Base-by-base conservation (phyloP, 2,797 vertebrate genomes). In the Sandelia bainsii region DNA sequence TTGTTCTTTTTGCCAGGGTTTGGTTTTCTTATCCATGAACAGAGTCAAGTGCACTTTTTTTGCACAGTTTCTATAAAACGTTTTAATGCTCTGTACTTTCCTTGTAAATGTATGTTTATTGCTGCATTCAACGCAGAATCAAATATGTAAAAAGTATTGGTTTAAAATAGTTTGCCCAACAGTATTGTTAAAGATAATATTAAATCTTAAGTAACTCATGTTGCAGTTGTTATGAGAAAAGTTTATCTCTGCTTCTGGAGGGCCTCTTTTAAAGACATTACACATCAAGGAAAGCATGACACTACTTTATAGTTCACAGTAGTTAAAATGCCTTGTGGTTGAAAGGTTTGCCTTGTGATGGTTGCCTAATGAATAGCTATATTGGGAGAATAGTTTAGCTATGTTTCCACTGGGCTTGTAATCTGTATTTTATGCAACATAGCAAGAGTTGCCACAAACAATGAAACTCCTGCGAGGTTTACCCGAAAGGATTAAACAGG, bases 91-190 rank as follows among this genome's bases (percentile, higher is more conserved):
- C 67, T 34, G 39, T 77, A 76, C 79, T 29, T 65, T 72, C 22
- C 75, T 80, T 75, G 63, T 87, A 81, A 87, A 88, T 56, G 6
- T 50, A 46, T 46, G 65, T 84, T 76, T 84, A 81, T 69, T 60
- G 44, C 57, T 20, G 44, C 42, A 53, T n/a, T 73, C 37, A 58
- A 61, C 68, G 49, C 59, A 67, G 19, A 27, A 37, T 37, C 25
- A 56, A 57, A n/a, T 50, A 74, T 27, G 11, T 32, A 42, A 59
- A 83, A 73, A 34, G 40, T 58, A 25, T 29, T 4, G 2, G 23
- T 77, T 67, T 49, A 8, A 67, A 23, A 56, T 3, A 16, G 29
- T 68, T 45, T 40, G 23, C 46, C 40, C 1, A 25, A 4, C 3
- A 0, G 27, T 20, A 2, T 13, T 16, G 23, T 20, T 46, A 53